A percentile compares a stretch with the other conserved stretches of the same genome.
Conservation (phyloP, 1,140 invertebrate genomes). For the Cydia splendana region DNA sequence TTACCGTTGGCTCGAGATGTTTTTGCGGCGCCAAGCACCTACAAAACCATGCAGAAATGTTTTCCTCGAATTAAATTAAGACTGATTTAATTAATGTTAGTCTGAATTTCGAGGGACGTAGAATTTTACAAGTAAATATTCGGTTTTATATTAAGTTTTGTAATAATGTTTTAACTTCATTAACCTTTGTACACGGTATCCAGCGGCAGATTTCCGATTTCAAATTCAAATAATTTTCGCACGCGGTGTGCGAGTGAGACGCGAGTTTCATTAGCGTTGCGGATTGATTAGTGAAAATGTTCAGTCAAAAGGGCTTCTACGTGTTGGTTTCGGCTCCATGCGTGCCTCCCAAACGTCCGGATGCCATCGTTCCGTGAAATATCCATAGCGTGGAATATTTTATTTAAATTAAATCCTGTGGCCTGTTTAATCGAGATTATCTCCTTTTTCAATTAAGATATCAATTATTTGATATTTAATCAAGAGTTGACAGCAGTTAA, state of each 20-base stretch:
- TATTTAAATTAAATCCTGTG: too few species aligned
- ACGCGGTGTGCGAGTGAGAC: too few species aligned
- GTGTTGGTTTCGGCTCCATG: too few species aligned
- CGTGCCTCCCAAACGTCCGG: too few species aligned
- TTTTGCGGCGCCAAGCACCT: slow-evolving; percentile 35
- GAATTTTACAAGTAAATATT: slow-evolving; percentile 15
- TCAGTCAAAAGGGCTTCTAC: too few species aligned
- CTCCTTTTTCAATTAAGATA: background rate
- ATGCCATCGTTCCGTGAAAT: too few species aligned
- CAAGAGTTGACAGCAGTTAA: slow-evolving; percentile 1
- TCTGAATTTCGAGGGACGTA: slow-evolving; percentile 8
- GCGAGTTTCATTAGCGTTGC: too few species aligned
- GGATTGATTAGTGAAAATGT: too few species aligned
- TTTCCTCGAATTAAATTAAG: slow-evolving; percentile 22
- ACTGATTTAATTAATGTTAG: slow-evolving; percentile 24
- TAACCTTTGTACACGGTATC: background rate
- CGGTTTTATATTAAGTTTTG: background rate
- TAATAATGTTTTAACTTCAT: background rate
- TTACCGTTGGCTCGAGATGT: slow-evolving; percentile 42
- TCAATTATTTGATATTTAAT: background rate
- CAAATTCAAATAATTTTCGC: too few species aligned
- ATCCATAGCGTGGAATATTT: too few species aligned
- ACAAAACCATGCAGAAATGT: slow-evolving; percentile 29
- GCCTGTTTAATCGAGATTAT: background rate
- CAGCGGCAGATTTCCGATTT: too few species aligned